Evolutionary conservation across 1,140 invertebrate species (phyloP), one percentile per base, ranked within the genome.

Genomic region (Caerostris extrusa): DNA sequence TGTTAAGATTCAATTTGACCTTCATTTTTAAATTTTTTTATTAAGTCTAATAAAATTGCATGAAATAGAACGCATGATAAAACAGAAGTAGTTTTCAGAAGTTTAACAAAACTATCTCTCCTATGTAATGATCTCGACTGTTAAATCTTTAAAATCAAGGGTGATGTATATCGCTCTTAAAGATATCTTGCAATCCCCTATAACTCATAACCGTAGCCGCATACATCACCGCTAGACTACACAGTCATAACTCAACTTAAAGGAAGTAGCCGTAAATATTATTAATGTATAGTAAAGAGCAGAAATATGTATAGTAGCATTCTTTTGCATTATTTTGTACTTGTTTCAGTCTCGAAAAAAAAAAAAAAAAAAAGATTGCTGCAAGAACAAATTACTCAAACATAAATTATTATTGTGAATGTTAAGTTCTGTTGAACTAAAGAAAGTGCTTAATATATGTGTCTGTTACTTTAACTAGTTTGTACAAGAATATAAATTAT

Each of bases 141-240:
- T 34, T 34, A 34, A 0, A 34, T 34, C 8, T 10, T 61, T 61
- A 69, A 69, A 69, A 19, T 4, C 19, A 34, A 50, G 19, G 10
- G 8, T 77, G 69, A 77, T 77, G 7, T 7, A 77, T 77, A 34
- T 77, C 50, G 1, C 69, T 12, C 8, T 61, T 14, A 61, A 10
- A 77, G 50, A 77, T 77, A 77, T 34, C 34, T 50, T 34, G 50
- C 69, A 77, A 77, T 34, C 19, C 19, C 14, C 69, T 50, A 67
- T 50, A 77, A 53, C 12, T 77, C 69, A 50, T 77, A 77, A 77
- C 69, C 8, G 4, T 12, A 77, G 69, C 7, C 19, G 7, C 69
- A 77, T 77, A 50, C 69, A 77, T 77, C 69, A 34, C 19, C 7
- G 8, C 34, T 77, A 77, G 69, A 77, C 69, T 77, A 77, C 69